phyloP scores from a whole-genome alignment of 2,113 vertebrate genomes.

The Tyrannus savana region DNA sequence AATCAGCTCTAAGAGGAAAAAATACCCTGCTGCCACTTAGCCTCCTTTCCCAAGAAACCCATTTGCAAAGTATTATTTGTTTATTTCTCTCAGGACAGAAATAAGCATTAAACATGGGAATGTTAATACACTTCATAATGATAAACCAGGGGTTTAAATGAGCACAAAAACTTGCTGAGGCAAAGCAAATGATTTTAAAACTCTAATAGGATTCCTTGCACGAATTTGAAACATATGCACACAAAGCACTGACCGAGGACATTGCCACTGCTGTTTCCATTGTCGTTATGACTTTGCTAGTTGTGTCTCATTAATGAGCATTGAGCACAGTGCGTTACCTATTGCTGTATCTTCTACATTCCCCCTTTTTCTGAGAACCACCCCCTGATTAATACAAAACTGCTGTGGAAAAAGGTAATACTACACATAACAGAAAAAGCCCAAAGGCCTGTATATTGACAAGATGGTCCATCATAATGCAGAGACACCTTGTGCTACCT shows the following conservation, averaged over 20 bases:
- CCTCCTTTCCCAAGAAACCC: slow-evolving; percentile 39
- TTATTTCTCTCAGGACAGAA: slow-evolving; percentile 62
- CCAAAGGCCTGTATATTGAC: background rate
- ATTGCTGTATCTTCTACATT: background rate
- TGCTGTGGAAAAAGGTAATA: background rate
- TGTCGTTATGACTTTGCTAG: slow-evolving; percentile 46
- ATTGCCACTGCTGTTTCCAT: slow-evolving; percentile 50
- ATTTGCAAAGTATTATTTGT: slow-evolving; percentile 39
- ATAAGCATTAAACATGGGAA: slow-evolving; percentile 46
- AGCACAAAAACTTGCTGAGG: slow-evolving; percentile 59
- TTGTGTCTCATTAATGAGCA: slow-evolving; percentile 57
- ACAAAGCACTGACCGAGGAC: slow-evolving; percentile 58
- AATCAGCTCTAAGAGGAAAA: background rate
- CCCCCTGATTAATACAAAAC: slow-evolving; percentile 12
- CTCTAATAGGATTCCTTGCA: slow-evolving; percentile 54
- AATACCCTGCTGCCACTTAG: background rate
- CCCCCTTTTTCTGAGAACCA: slow-evolving; percentile 6
- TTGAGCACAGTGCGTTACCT: slow-evolving; percentile 49
- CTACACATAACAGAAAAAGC: background rate
- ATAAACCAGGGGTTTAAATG: slow-evolving; percentile 59
- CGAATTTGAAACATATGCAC: slow-evolving; percentile 14
- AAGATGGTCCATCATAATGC: background rate
- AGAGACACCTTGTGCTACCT: background rate
- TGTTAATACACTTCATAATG: slow-evolving; percentile 40
- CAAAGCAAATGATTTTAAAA: slow-evolving; percentile 55